Base-by-base conservation (phyloP, 2,888 invertebrate species). In the Lamproptera curius region DNA sequence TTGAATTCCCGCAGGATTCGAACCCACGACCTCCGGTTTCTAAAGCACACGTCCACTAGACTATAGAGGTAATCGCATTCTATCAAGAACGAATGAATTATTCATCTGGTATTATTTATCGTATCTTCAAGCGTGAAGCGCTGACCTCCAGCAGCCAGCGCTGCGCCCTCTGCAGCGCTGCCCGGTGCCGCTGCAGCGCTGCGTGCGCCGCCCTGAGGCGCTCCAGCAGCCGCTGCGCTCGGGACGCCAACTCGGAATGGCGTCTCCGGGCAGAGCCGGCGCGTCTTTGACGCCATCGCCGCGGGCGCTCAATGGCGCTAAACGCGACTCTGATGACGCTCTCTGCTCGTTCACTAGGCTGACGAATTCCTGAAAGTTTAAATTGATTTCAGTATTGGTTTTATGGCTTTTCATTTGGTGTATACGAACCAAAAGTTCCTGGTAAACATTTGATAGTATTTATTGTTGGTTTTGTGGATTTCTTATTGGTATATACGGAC, bases 341-440 rank as follows among this genome's bases (percentile, higher is more conserved):
- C 97, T 92, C 89, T 95, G 96, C 57, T 96, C 95, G 83, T 97
- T 97, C 26, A 97, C 88, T 31, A 93, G 89, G 13, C 91, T 90
- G 5, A 97, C 87, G 82, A 95, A 96, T 61, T 97, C 96, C 91
- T 92, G 67, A 0, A 11, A 34, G 1, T 11, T 8, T 14, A 2
- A 15, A 9, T 3, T 14, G 10, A 13, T 15, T 9, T 1, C 3
- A 34, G 15, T 2, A 34, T 2, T 4, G 2, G 9, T 14, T 14
- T 28, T n/a, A n/a, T 11, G 8, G 28, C 2, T 2, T 1, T 28
- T 5, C n/a, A n/a, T n/a, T n/a, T n/a, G n/a, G n/a, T n/a, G n/a
- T n/a, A n/a, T n/a, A n/a, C n/a, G n/a, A n/a, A n/a, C n/a, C n/a
- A n/a, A n/a, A n/a, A n/a, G n/a, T n/a, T n/a, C n/a, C n/a, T n/a